Conservation (phyloP, 2,113 vertebrate genomes). For the Atherinomorus stipes region DNA sequence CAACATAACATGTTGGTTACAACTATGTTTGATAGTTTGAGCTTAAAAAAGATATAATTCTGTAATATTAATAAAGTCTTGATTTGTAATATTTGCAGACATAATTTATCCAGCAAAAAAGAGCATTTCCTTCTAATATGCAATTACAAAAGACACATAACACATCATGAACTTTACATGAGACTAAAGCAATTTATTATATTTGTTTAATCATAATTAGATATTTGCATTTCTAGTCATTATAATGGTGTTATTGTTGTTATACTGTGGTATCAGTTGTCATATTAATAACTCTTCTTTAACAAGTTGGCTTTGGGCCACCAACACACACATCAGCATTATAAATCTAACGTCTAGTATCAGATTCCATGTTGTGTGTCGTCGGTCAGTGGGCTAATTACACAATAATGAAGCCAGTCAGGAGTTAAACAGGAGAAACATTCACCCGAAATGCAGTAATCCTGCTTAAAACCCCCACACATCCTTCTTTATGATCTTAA, state of each 20-base stretch:
- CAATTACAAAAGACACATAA: background rate
- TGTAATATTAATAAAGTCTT: background rate
- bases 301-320: constrained; percentile 20
- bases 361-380: constrained; percentile 36
- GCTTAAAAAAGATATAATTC: background rate
- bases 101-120: too few relatives aligned
- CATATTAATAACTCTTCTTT: constrained; percentile 9
- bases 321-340: constrained; percentile 9
- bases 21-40: background rate
- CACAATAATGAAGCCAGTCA: constrained; percentile 70
- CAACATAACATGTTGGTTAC: background rate
- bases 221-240: background rate
- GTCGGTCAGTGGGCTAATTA: constrained; percentile 57
- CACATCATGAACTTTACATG: background rate
- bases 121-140: too few relatives aligned
- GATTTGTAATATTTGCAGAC: background rate
- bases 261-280: background rate
- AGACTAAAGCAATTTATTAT: background rate
- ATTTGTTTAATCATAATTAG: background rate
- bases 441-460: constrained; percentile 66
- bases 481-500: constrained; percentile 74
- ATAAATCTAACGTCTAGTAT: constrained; percentile 38
- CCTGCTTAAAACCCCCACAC: constrained; percentile 56
- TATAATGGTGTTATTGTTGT: constrained; percentile 2
- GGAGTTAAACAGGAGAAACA: constrained; percentile 60